These are phyloP conservation scores for Aleadryas rufinucha DNA, from an alignment of 2,113 vertebrate species.

Conservation along the genomic window DNA sequence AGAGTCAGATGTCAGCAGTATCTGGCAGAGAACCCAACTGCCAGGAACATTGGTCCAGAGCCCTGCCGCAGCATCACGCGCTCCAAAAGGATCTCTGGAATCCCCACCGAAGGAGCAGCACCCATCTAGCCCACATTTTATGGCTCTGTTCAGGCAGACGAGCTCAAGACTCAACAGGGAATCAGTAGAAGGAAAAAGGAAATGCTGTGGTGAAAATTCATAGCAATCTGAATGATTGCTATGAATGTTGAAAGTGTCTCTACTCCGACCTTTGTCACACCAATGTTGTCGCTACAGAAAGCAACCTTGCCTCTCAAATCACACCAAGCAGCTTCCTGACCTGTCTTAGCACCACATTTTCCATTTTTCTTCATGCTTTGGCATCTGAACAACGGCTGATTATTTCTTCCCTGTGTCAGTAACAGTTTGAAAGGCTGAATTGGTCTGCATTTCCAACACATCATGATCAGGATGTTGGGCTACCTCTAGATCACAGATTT, in stretches of 20 bases:
- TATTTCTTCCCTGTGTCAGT: neutral
- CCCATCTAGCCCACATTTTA: neutral
- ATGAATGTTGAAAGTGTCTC: neutral
- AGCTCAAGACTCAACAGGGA: neutral
- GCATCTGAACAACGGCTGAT: neutral
- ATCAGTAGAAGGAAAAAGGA: neutral
- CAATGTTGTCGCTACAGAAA: neutral
- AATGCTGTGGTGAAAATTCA: neutral
- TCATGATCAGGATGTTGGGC: neutral
- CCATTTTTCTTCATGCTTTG: neutral
- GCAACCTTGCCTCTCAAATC: neutral
- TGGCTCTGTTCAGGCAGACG: neutral
- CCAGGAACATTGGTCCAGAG: neutral
- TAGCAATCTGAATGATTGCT: neutral
- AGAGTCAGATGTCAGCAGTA: neutral
- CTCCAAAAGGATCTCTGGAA: neutral
- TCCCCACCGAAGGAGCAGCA: neutral
- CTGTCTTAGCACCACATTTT: neutral
- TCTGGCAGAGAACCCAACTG: neutral
- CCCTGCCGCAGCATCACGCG: fast-evolving
- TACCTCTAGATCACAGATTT: neutral
- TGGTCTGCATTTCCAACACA: neutral
- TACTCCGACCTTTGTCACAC: neutral
- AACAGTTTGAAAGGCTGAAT: neutral
- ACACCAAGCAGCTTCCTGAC: neutral